Evolutionary conservation across 2,797 vertebrate species (phyloP).

Genomic region (Odontamblyopus rebecca): DNA sequence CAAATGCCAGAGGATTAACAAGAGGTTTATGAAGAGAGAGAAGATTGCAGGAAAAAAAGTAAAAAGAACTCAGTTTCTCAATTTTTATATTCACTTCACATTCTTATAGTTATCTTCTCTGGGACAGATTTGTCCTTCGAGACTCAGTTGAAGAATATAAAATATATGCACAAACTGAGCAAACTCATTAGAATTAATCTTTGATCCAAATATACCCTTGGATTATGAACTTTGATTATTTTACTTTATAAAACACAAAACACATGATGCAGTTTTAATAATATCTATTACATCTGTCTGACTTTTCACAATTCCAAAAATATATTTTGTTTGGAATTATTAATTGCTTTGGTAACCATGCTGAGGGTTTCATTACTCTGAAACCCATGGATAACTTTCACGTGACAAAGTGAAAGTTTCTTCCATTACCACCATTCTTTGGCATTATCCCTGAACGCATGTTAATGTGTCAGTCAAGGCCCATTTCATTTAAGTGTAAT

Average conservation of each 20-base stretch:
- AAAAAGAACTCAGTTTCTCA: not conserved
- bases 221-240: too few relatives aligned
- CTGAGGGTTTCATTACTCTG: not conserved
- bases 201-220: not conserved
- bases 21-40: too few relatives aligned
- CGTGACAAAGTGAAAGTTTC: not conserved
- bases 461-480: not conserved
- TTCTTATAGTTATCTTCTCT: not conserved
- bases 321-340: not conserved
- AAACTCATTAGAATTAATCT: not conserved
- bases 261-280: too few relatives aligned
- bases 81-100: not conserved
- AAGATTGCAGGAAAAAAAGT: not conserved
- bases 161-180: not conserved
- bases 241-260: too few relatives aligned
- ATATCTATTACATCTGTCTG: not conserved
- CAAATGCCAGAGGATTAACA: not conserved
- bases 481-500: constrained; percentile 22
- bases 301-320: not conserved
- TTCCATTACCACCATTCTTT: not conserved
- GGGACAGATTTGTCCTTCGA: not conserved
- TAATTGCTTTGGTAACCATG: not conserved
- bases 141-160: not conserved
- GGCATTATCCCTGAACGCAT: not conserved
- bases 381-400: not conserved